Conservation (phyloP, 2,113 vertebrate species). For the Petrocephalus zakoni region DNA sequence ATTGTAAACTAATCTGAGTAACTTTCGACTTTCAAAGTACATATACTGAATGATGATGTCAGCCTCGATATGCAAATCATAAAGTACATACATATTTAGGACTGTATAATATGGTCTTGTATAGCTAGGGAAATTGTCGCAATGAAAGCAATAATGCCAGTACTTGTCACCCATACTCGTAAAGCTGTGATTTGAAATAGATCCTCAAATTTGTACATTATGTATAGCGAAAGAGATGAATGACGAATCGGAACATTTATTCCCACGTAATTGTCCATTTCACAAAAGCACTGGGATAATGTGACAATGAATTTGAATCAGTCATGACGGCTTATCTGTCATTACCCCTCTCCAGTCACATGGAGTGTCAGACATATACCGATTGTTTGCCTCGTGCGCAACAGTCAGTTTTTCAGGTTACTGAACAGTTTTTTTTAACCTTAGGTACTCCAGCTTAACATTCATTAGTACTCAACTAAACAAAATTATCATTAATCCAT, state of each 20-base stretch:
- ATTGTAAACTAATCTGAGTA: neutral
- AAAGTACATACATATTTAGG: neutral
- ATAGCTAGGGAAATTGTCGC: neutral
- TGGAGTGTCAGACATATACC: neutral
- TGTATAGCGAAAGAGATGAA: neutral
- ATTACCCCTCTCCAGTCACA: neutral
- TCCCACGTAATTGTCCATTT: conserved; percentile 27
- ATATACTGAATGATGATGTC: neutral
- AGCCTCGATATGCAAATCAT: neutral
- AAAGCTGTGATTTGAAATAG: neutral
- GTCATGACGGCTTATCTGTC: conserved; percentile 1
- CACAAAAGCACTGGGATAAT: conserved; percentile 36
- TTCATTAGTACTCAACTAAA: neutral
- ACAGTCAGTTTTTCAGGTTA: neutral
- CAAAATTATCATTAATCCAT: neutral
- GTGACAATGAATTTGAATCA: conserved; percentile 8
- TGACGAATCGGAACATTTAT: conserved; percentile 1
- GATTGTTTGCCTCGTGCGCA: neutral
- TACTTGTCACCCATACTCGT: neutral
- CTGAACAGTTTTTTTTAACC: neutral
- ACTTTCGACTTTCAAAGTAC: neutral
- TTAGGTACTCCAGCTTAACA: neutral
- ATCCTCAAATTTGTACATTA: conserved; percentile 3
- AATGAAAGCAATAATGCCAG: no score
- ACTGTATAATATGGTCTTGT: neutral